A percentile compares a stretch with the other conserved stretches of the same genome.
Conservation (phyloP, 2,888 invertebrate species). For the Caenorhabditis uteleia region DNA sequence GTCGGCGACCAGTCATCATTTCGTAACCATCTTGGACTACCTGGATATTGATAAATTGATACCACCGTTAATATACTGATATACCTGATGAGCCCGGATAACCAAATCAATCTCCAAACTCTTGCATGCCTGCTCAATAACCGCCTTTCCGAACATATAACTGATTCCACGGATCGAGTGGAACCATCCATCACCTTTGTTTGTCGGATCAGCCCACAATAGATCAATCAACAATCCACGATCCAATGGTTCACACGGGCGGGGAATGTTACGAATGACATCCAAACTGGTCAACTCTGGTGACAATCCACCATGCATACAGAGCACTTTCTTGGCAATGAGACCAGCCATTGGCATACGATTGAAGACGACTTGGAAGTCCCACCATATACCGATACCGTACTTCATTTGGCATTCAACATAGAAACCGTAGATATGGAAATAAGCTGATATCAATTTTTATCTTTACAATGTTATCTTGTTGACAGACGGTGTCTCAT, state of each 20-base stretch:
- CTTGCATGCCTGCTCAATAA: slow-evolving; percentile 55
- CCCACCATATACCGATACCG: slow-evolving; percentile 64
- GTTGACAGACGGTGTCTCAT: slow-evolving; percentile 64
- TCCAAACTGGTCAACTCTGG: slow-evolving; percentile 56
- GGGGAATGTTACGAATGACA: slow-evolving; percentile 49
- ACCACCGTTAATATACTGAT: not conserved
- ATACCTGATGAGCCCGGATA: slow-evolving; percentile 59
- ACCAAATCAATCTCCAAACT: slow-evolving; percentile 56
- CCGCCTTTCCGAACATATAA: slow-evolving; percentile 61
- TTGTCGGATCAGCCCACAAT: slow-evolving; percentile 64
- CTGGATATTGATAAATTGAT: too few species aligned
- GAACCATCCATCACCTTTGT: slow-evolving; percentile 58
- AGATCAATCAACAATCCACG: slow-evolving; percentile 60
- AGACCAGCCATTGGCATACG: slow-evolving; percentile 62
- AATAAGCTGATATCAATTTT: not conserved
- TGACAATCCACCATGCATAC: slow-evolving; percentile 64
- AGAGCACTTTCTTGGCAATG: slow-evolving; percentile 58
- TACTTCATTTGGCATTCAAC: slow-evolving; percentile 56
- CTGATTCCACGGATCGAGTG: slow-evolving; percentile 56
- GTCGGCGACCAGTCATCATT: slow-evolving; percentile 57
- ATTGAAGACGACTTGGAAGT: slow-evolving; percentile 62
- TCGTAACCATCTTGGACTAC: slow-evolving; percentile 65
- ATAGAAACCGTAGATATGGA: slow-evolving; percentile 61
- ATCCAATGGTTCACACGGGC: slow-evolving; percentile 61
- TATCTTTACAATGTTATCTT: slow-evolving; percentile 17